Base-by-base conservation (phyloP, 2,888 invertebrate genomes). In the Ephialtes manifestator region DNA sequence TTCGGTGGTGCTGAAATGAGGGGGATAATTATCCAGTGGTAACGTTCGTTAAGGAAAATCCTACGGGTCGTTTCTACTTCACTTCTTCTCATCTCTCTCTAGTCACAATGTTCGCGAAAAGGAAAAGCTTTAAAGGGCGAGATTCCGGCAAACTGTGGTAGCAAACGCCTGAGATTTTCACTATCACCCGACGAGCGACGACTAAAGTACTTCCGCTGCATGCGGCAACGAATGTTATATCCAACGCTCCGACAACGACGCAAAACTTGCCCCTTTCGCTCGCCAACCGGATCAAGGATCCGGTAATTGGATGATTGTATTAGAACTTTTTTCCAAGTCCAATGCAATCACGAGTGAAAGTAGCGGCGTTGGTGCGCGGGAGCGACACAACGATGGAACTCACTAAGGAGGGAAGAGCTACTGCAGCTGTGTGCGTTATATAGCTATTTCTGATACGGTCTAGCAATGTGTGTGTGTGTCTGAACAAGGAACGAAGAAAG, bases 281-380 rank as follows among this genome's bases (percentile, higher is more conserved):
- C 75, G 18, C 20, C 39, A 55, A 60, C 39, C 55, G 68, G 70
- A 70, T 65, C 86, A 86, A 86, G 87, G 86, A 87, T 88, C 88
- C 78, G 81, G 84, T 90, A 90, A 92, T 90, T 90, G 88, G 89
- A 86, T 89, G 88, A 92, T 91, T 89, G 86, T 88, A 88, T 90
- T 90, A 87, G 83, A 85, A 88, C 86, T 89, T 90, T 89, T 88
- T 88, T 87, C 81, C 87, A 88, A 88, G 87, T 83, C 86, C 88
- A 88, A 88, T 88, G 87, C 87, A 88, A 89, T 89, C 88, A 88
- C 86, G 86, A 85, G 85, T 86, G 83, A 87, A 89, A 88, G 88
- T 88, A 81, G 80, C 71, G 84, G 20, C n/a, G 18, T 65, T 65
- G 65, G 77, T 43, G 72, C 46, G 60, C 20, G 58, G 43, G 18